Evolutionary conservation across 2,888 invertebrate genomes (phyloP), one percentile per base, ranked within the genome.

Genomic region (Mythimna vitellina): DNA sequence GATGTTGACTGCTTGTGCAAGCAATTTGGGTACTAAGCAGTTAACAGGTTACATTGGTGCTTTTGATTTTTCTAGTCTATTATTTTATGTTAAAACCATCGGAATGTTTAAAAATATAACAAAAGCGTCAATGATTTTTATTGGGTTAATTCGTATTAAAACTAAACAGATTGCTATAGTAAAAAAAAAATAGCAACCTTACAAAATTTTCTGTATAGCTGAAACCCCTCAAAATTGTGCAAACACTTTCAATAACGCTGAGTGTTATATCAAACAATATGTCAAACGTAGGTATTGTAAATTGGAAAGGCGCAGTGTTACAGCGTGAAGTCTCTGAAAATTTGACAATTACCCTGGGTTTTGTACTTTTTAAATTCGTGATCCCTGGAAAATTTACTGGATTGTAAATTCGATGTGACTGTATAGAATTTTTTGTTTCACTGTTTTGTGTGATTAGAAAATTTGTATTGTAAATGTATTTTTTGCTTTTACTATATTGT

Each of bases 201-300:
- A 35, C 20, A 9, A 32, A 10, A n/a, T 46, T 62, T 56, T 70
- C 29, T 25, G 9, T n/a, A 42, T 0, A 35, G 20, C n/a, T 25
- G 1, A 54, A 46, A 65, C 14, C 56, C 22, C 32, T 56, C n/a
- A 0, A 9, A 51, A 38, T 14, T 61, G 22, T 64, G 29, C 22
- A 62, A 42, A 56, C 3, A 42, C n/a, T 57, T 60, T 61, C 35
- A 68, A 54, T 60, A n/a, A 38, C 25, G 32, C 53, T 14, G 61
- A 69, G 32, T 76, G 49, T 42, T 42, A 20, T n/a, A 51, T n/a
- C n/a, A 63, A 51, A 63, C 17, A 42, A 63, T 46, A 42, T 53
- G 7, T 29, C 68, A 12, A 29, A 46, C 32, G 14, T 29, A 35
- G 1, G 20, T 7, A 22, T 32, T 25, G 32, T 12, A 49, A 60